Conservation (phyloP, 2,888 invertebrate genomes). For the Drosophila fungiperda region DNA sequence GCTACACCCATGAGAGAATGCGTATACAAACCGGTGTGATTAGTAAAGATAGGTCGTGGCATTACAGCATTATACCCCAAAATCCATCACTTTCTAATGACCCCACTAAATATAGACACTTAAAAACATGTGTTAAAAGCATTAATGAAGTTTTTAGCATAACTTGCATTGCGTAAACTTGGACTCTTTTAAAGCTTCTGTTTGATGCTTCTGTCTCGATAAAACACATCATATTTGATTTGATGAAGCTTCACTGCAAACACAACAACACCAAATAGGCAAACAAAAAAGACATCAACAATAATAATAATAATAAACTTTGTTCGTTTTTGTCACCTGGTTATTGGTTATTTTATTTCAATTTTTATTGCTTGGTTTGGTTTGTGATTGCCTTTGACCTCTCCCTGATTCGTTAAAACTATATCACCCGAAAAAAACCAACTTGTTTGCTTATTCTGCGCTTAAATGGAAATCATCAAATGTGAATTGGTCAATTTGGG, state of each 20-base stretch:
- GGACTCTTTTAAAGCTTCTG: neutral
- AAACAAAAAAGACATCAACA: neutral
- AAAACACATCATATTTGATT: neutral
- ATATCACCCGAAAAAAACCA: conserved; percentile 12
- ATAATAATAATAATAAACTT: conserved; percentile 18
- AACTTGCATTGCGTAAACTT: neutral
- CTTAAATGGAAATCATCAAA: conserved; percentile 31
- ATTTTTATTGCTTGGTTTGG: conserved; percentile 17
- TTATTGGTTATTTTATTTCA: conserved; percentile 13
- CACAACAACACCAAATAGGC: neutral
- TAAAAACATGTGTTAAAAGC: neutral
- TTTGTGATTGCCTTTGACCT: conserved; percentile 22
- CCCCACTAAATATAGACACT: neutral
- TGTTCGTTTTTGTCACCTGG: conserved; percentile 21
- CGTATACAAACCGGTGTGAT: conserved; percentile 23
- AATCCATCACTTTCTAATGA: conserved; percentile 40
- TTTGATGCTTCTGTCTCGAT: neutral
- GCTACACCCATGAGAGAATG: neutral
- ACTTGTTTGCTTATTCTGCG: conserved; percentile 1
- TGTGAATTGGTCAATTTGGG: conserved; percentile 38
- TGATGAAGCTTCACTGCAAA: neutral
- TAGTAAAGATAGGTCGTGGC: conserved; percentile 47
- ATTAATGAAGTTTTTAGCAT: neutral
- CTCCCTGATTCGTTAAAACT: conserved; percentile 41
- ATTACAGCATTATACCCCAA: conserved; percentile 12